These are phyloP conservation scores for Malurus alboscapulatus DNA, from an alignment of 2,113 vertebrate species.

Conservation along the genomic window DNA sequence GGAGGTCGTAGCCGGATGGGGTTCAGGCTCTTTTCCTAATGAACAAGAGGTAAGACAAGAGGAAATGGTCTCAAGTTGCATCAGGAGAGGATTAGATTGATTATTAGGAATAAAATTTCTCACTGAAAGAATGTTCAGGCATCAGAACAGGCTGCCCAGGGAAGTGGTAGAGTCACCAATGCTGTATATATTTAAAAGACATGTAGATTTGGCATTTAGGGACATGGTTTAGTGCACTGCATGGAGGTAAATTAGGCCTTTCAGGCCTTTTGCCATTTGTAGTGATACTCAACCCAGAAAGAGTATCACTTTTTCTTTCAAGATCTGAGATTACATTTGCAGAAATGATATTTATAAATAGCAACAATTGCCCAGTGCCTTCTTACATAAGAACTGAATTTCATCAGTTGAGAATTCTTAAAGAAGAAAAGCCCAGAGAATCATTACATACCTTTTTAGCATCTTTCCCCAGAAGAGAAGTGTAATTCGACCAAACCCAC, in stretches of 20 bases:
- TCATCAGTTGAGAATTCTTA: background rate
- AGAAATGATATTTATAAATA: background rate
- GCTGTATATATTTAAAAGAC: background rate
- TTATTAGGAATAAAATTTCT: background rate
- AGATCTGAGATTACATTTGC: background rate
- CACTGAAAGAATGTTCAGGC: rapidly evolving
- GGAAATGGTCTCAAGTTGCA: background rate
- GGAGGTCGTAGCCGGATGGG: rapidly evolving
- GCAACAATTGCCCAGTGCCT: background rate
- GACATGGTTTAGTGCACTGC: background rate
- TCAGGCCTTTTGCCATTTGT: background rate
- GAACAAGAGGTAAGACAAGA: background rate
- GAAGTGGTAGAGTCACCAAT: background rate
- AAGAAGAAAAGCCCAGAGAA: background rate
- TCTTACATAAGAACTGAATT: background rate
- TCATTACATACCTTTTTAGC: background rate
- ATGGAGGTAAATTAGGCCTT: background rate
- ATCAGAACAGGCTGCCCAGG: background rate
- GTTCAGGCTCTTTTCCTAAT: background rate
- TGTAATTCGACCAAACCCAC: background rate
- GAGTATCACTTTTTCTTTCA: background rate
- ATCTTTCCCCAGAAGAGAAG: background rate
- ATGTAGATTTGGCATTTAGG: background rate
- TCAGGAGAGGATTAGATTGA: background rate
- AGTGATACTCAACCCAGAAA: background rate